phyloP scores from a whole-genome alignment of 2,113 vertebrate genomes.

The Catharus fuscescens region DNA sequence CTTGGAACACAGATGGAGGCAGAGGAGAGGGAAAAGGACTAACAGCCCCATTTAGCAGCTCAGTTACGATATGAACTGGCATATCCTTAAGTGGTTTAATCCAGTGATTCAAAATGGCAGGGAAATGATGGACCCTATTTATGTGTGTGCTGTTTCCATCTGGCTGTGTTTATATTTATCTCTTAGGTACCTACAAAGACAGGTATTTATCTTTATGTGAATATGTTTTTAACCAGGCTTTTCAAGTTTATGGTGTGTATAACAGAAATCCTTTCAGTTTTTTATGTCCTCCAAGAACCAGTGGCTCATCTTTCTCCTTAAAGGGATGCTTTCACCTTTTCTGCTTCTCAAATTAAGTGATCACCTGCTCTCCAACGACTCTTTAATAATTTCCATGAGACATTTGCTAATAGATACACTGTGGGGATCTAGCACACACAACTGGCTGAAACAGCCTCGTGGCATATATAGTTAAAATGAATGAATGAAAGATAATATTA shows the following conservation, averaged over 20 bases:
- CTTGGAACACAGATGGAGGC: neutral
- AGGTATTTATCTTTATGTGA: neutral
- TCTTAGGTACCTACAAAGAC: neutral
- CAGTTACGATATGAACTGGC: neutral
- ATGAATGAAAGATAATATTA: neutral
- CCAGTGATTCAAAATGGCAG: neutral
- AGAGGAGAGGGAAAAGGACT: neutral
- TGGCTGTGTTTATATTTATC: neutral
- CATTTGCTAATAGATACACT: neutral
- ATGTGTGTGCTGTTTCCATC: neutral
- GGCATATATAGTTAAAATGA: neutral
- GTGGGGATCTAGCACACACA: neutral
- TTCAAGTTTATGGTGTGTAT: neutral
- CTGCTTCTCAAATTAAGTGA: neutral
- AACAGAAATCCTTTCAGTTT: neutral
- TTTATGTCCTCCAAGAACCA: neutral
- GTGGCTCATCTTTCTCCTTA: neutral
- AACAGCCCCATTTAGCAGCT: neutral
- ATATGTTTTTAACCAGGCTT: neutral
- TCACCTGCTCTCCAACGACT: neutral
- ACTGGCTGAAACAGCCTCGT: neutral
- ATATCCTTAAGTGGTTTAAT: neutral
- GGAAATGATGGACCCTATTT: neutral
- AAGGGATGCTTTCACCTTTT: neutral
- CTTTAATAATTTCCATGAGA: neutral